phyloP scores from a whole-genome alignment of 30 jellyfish, hydroid and myxozoan species.

The Hydractinia echinata region DNA sequence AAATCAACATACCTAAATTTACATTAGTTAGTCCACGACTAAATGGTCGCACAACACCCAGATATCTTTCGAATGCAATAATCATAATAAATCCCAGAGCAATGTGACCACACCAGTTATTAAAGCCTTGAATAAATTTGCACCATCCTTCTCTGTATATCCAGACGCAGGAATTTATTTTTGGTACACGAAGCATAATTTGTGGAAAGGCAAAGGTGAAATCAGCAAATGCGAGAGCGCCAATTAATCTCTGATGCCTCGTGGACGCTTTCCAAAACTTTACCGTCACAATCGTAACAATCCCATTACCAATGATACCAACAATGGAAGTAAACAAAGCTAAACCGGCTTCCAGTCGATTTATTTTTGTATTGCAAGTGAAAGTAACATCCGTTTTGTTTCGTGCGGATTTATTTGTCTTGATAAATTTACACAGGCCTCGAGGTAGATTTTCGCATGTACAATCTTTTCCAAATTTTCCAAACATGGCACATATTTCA shows the following conservation, averaged over 20 bases:
- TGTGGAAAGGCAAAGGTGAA: background rate
- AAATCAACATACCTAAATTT: background rate
- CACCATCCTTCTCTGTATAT: background rate
- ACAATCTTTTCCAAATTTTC: too few relatives aligned
- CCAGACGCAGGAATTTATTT: conserved; percentile 6
- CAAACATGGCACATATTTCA: too few relatives aligned
- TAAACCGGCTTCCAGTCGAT: background rate
- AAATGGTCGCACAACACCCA: conserved; percentile 2
- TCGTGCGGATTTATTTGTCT: too few relatives aligned
- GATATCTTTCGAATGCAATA: background rate
- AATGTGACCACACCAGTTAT: conserved; percentile 10
- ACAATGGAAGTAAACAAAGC: background rate
- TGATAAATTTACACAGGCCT: too few relatives aligned
- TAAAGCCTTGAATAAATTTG: background rate
- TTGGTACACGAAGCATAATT: background rate
- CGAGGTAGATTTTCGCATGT: too few relatives aligned
- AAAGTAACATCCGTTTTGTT: too few relatives aligned
- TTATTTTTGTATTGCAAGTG: too few relatives aligned
- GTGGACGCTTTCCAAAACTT: background rate
- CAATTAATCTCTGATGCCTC: background rate
- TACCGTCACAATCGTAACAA: background rate
- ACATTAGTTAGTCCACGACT: background rate
- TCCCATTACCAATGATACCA: conserved; percentile 5
- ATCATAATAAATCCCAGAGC: background rate
- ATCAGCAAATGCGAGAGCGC: background rate